Conservation (phyloP, 2,797 vertebrate species). For the Notamacropus eugenii region DNA sequence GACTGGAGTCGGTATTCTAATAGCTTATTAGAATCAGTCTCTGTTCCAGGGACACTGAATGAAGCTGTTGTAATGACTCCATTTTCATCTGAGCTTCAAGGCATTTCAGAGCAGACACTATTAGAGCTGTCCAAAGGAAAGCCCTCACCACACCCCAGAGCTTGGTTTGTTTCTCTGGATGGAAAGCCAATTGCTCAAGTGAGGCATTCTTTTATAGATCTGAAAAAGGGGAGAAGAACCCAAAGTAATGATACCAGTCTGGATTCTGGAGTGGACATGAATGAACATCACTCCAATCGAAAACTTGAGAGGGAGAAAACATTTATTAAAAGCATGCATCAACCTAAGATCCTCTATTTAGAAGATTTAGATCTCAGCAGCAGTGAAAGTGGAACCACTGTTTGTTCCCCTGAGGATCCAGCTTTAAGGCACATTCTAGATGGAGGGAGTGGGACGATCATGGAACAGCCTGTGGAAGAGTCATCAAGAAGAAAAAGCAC, state of each 20-base stretch:
- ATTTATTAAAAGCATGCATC: conserved; percentile 90
- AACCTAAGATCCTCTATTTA: conserved; percentile 87
- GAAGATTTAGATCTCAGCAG: conserved; percentile 94
- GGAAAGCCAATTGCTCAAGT: conserved; percentile 94
- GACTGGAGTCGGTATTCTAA: conserved; percentile 89
- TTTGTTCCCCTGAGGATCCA: conserved; percentile 93
- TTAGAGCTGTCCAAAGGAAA: conserved; percentile 91
- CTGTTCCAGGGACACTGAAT: conserved; percentile 92
- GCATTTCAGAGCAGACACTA: conserved; percentile 95
- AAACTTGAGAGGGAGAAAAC: conserved; percentile 92
- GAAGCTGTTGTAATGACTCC: conserved; percentile 88
- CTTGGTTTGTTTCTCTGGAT: conserved; percentile 97
- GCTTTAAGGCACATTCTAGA: conserved; percentile 91
- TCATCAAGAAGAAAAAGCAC: conserved; percentile 79
- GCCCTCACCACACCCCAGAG: conserved; percentile 89
- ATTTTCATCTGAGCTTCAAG: conserved; percentile 93
- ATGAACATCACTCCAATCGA: conserved; percentile 89
- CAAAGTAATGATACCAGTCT: conserved; percentile 94
- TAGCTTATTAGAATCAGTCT: conserved; percentile 92
- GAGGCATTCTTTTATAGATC: conserved; percentile 91
- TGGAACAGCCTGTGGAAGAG: conserved; percentile 86
- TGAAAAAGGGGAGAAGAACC: conserved; percentile 87
- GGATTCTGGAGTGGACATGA: conserved; percentile 96
- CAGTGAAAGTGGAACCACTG: conserved; percentile 94
- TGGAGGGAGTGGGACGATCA: conserved; percentile 85